Base-by-base conservation (phyloP, 2,797 vertebrate genomes). In the Smutsia gigantea region DNA sequence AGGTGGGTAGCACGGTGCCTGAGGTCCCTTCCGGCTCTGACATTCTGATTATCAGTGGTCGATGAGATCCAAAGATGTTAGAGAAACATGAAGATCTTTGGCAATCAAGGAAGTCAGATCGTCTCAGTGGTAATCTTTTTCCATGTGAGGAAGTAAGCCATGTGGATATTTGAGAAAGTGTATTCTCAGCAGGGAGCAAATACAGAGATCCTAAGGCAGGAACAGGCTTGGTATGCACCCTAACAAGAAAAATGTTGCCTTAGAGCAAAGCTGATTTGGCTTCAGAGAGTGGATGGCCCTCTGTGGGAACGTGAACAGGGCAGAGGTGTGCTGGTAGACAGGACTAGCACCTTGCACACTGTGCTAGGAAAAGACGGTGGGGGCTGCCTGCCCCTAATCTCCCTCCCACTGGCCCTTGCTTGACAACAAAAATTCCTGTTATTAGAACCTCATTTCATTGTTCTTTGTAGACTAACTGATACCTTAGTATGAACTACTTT, bases 41-140 rank as follows among this genome's bases (percentile, higher is more conserved):
- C 23, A 42, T 75, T 66, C 53, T n/a, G 19, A 84, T 84, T 29
- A 37, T 85, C n/a, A n/a, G 53, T 66, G 75, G 79, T 46, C 8
- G 1, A 19, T 7, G 53, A 82, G 75, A 46, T 39, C 34, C 63
- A 42, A 6, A 92, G n/a, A 34, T 29, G 57, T 37, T 63, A 49
- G 88, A 74, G 55, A 97, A 53, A 93, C 61, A 25, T 64, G 53
- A 74, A 92, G 34, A 88, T 71, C 37, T 25, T 31, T 42, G 10
- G 37, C 69, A 34, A 19, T 82, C 57, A 57, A 42, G 13, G 57
- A n/a, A 72, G 23, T 51, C 72, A 66, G 5, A n/a, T 57, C 29
- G 19, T 68, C 14, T 92, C 51, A 53, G 34, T 23, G 55, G 42
- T 37, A 6, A 23, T 82, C 69, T 78, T 82, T 86, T 75, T 49